These are phyloP conservation scores for Planococcus citri DNA, from an alignment of 1,140 invertebrate genomes.

Conservation along the genomic window DNA sequence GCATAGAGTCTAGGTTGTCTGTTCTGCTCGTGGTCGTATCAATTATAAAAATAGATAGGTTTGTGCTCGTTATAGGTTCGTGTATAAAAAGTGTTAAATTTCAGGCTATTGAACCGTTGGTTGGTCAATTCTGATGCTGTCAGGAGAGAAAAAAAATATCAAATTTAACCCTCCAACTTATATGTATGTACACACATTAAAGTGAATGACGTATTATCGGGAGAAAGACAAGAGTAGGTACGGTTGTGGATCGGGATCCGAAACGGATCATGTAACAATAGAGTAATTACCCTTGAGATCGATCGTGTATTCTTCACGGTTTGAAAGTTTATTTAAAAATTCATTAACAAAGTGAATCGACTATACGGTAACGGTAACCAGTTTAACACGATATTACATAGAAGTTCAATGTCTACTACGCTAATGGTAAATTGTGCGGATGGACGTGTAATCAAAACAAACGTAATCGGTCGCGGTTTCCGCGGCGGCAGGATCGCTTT, in stretches of 20 bases:
- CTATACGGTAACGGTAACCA: neutral
- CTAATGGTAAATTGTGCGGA: neutral
- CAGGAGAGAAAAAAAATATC: too few relatives aligned
- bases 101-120: too few relatives aligned
- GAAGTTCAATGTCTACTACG: neutral
- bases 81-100: too few relatives aligned
- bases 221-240: too few relatives aligned
- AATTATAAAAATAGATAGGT: too few relatives aligned
- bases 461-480: neutral
- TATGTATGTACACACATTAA: too few relatives aligned
- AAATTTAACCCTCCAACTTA: too few relatives aligned
- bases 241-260: neutral
- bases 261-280: neutral
- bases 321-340: neutral
- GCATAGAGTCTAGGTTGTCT: too few relatives aligned
- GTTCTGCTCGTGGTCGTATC: too few relatives aligned
- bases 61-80: too few relatives aligned
- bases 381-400: neutral
- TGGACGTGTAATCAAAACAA: neutral
- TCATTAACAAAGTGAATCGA: constrained; percentile 2
- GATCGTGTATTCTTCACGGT: neutral
- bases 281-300: neutral
- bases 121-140: too few relatives aligned
- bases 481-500: neutral
- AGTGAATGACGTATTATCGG: too few relatives aligned